Evolutionary conservation across 2,113 vertebrate genomes (phyloP).

Genomic region (Sceloporus tristichus): DNA sequence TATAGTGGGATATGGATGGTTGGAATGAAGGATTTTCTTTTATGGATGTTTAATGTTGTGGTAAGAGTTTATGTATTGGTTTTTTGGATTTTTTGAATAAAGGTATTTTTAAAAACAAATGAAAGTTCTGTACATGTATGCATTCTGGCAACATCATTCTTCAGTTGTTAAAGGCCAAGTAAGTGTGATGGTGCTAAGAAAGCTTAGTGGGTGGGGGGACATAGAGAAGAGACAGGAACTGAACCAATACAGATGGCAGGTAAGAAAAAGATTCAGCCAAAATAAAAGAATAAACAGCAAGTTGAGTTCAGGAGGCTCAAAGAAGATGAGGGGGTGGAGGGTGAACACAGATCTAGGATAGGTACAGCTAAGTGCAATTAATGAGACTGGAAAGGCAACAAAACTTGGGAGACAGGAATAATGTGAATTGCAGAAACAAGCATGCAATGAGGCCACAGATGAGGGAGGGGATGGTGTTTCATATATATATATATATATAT

Average conservation of each 20-base stretch:
- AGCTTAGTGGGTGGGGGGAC: background rate
- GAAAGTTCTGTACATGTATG: background rate
- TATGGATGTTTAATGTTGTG: too few species aligned
- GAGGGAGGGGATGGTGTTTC: too few species aligned
- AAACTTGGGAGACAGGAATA: background rate
- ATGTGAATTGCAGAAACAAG: too few species aligned
- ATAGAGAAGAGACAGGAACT: background rate
- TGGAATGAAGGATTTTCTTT: too few species aligned
- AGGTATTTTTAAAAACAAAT: background rate
- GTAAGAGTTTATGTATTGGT: too few species aligned
- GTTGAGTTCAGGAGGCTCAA: background rate
- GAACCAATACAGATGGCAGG: background rate
- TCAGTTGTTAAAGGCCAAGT: background rate
- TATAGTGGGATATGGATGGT: too few species aligned
- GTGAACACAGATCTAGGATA: background rate
- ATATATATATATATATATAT: too few species aligned
- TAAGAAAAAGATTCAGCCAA: background rate
- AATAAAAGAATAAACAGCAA: background rate
- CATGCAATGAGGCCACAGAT: too few species aligned
- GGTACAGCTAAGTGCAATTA: too few species aligned
- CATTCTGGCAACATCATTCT: background rate
- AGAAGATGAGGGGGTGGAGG: background rate
- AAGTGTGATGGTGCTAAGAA: background rate
- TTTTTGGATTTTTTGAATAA: too few species aligned
- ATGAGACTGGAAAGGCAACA: background rate